Base-by-base conservation (phyloP, 2,888 invertebrate species). In the Leptopterna dolabrata region DNA sequence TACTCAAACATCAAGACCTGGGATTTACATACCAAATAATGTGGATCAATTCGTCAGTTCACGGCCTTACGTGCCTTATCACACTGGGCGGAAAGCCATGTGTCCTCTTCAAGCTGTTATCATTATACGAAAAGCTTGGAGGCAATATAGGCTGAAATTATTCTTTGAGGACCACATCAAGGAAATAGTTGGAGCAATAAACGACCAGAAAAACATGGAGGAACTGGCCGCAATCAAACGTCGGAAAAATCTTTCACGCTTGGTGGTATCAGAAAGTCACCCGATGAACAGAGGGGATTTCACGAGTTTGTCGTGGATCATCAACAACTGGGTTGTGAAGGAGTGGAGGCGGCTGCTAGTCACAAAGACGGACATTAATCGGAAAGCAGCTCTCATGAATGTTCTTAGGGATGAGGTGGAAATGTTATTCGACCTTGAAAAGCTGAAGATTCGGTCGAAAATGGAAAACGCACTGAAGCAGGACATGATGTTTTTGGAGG, bases 321-420 rank as follows among this genome's bases (percentile, higher is more conserved):
- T 94, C 70, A 95, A 95, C 90, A 93, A 93, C 30, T 95, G 95
- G 95, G 94, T 94, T 91, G 93, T 93, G 89, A 93, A 93, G n/a
- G 94, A 95, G 92, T 93, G 94, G 85, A 92, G 94, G 81, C 93
- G 94, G 89, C 95, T 96, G 90, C 93, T 94, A 19, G 92, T 92
- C 88, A 92, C 94, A 91, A 94, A 95, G 90, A 94, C 95, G 30
- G 95, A 95, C 89, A 95, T 95, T 1, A 94, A 95, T 0, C 94
- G 95, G 91, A 94, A 95, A 87, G 95, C 95, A 0, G 95, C 95
- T 91, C 94, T 95, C 89, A 94, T 94, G 89, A 92, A 95, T 83
- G 92, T 96, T 85, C 92, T 96, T 4, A 95, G 96, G 89, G 95
- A 95, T 91, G 96, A 96, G 92, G 94, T 96, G 16, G 94, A 94